phyloP scores from a whole-genome alignment of 1,140 invertebrate species.

The Oedothorax gibbosus region DNA sequence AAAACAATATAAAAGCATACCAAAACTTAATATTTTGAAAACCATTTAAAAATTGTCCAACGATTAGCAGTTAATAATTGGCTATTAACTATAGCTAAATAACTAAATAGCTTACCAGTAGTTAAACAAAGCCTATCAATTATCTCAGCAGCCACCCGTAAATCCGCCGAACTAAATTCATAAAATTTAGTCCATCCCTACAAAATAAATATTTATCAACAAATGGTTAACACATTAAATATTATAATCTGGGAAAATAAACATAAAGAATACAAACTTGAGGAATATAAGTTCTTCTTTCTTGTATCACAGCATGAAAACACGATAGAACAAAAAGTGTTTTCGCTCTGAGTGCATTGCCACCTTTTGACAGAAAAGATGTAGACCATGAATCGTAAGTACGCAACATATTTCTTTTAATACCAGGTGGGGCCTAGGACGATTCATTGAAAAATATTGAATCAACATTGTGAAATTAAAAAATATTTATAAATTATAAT shows the following conservation, averaged over 20 bases:
- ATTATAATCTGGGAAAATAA: too few species aligned
- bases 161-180: conserved; percentile 88
- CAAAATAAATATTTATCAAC: conserved; percentile 38
- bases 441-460: neutral
- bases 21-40: too few species aligned
- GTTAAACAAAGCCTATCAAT: conserved; percentile 74
- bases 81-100: too few species aligned
- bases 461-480: neutral
- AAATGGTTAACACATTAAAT: neutral
- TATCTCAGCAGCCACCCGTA: conserved; percentile 81
- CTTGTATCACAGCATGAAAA: conserved; percentile 89
- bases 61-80: too few species aligned
- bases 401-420: conserved; percentile 76
- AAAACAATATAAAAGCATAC: too few species aligned
- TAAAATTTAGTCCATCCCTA: conserved; percentile 89
- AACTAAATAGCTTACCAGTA: conserved; percentile 62
- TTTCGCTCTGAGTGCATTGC: conserved; percentile 71
- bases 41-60: too few species aligned
- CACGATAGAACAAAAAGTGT: conserved; percentile 80
- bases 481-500: too few species aligned
- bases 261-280: conserved; percentile 70
- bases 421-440: conserved; percentile 75
- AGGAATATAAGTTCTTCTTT: conserved; percentile 86
- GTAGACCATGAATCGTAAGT: conserved; percentile 74
- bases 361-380: conserved; percentile 70